A percentile compares a stretch with the other conserved stretches of the same genome.
These are phyloP conservation scores for Eurosta solidaginis DNA, from an alignment of 1,140 invertebrate species.

Conservation along the genomic window DNA sequence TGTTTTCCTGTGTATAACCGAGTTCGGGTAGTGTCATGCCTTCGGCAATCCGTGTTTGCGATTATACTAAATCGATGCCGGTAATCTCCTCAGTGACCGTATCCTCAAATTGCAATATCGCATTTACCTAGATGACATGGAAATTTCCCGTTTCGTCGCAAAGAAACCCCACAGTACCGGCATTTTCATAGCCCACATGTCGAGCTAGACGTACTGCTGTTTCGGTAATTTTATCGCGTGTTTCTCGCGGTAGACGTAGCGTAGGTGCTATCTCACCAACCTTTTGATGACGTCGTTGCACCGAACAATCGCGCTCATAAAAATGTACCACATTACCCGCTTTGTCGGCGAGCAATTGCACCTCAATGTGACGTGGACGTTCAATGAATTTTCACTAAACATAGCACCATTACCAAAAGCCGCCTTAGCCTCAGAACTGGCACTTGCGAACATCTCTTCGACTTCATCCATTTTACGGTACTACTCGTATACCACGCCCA, in stretches of 20 bases:
- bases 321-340: constrained; percentile 97
- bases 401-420: constrained; percentile 99
- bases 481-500: constrained; percentile 96
- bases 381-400: constrained; percentile 99
- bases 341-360: constrained; percentile 92
- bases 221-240: constrained; percentile 84
- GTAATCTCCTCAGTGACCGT: constrained; percentile 99
- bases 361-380: constrained; percentile 96
- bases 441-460: constrained; percentile 86
- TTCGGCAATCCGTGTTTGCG: constrained; percentile 95
- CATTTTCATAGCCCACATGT: constrained; percentile 95
- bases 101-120: constrained; percentile 97
- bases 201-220: constrained; percentile 87
- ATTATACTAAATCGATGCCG: constrained; percentile 96
- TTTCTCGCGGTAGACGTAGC: constrained; percentile 75
- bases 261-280: constrained; percentile 98
- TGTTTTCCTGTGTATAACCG: constrained; percentile 89
- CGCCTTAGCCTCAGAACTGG: constrained; percentile 90
- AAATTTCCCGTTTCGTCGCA: constrained; percentile 90
- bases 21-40: constrained; percentile 93
- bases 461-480: constrained; percentile 91
- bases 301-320: constrained; percentile 97
- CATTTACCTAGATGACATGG: constrained; percentile 99
- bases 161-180: constrained; percentile 99
- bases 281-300: constrained; percentile 97